Base-by-base conservation (phyloP, 2,113 vertebrate genomes). In the Sphaerodactylus townsendi region DNA sequence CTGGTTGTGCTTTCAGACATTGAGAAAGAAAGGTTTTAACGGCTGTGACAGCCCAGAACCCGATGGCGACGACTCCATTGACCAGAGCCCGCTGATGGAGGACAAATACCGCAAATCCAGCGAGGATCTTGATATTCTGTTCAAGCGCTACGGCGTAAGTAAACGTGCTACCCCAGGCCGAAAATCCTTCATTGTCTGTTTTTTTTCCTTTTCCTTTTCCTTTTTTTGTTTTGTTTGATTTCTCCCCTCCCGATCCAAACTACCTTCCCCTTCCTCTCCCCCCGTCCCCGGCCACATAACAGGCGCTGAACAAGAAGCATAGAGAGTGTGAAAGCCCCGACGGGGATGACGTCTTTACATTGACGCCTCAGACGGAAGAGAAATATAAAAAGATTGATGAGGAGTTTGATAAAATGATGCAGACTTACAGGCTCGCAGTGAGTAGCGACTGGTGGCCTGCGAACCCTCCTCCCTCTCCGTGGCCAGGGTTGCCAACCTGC, bases 341-440 rank as follows among this genome's bases (percentile, higher is more conserved):
- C 93, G 98, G 96, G 87, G 98, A 99, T 88, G 98, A 98, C 95
- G 97, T 97, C 92, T 99, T 98, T 97, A 97, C 98, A 66, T 96
- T 99, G 97, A 99, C 98, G 95, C 98, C 98, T 92, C 98, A 98
- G 97, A 99, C 98, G 94, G 98, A 99, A 90, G 98, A 99, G 97
- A 99, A 99, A 96, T 99, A 99, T 98, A 99, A 98, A 99, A 99
- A 98, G 97, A 99, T 99, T 98, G 98, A 99, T 97, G 98, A 99
- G 97, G 98, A 99, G 92, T 99, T 99, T 99, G 98, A 99, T 99
- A 99, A 98, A 98, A 99, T 99, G 98, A 99, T 99, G 98, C 98
- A 98, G 97, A 99, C 96, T 97, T 99, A 99, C 98, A 98, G 98
- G 97, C 98, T 99, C 97, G 97, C 98, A 97, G 98, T 99, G 98